Evolutionary conservation across 2,888 invertebrate species (phyloP).

Genomic region (Hemithea aestivaria): DNA sequence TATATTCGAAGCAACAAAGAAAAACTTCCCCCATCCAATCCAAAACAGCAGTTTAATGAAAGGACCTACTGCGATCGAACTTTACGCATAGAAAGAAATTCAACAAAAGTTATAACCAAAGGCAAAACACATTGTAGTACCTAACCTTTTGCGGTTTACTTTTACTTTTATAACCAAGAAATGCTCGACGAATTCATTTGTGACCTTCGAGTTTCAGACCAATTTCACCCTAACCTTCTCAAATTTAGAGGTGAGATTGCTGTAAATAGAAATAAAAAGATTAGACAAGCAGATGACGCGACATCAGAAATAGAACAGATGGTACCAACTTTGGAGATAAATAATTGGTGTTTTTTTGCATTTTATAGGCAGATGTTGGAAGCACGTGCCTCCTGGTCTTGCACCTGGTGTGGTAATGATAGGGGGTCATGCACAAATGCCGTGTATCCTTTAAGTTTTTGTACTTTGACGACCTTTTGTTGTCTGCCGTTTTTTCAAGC

Average conservation of each 20-base stretch:
- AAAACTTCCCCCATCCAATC: conserved; percentile 8
- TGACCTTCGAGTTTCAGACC: background rate
- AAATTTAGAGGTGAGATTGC: conserved; percentile 10
- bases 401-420: conserved; percentile 67
- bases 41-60: conserved; percentile 25
- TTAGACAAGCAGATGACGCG: conserved; percentile 39
- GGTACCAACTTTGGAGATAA: conserved; percentile 53
- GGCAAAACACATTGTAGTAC: conserved; percentile 17
- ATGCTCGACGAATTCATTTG: conserved; percentile 7
- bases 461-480: conserved; percentile 9
- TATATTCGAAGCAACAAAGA: too few species aligned
- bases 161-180: conserved; percentile 22
- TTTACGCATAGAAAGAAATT: conserved; percentile 24
- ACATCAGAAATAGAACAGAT: conserved; percentile 57
- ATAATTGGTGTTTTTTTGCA: conserved; percentile 46
- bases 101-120: conserved; percentile 31
- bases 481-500: background rate
- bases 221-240: conserved; percentile 1
- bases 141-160: conserved; percentile 26
- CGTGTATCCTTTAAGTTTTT: conserved; percentile 27
- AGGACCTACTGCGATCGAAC: conserved; percentile 24
- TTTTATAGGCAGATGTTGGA: conserved; percentile 61
- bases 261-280: conserved; percentile 8
- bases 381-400: conserved; percentile 59
- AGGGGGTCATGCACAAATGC: conserved; percentile 44